phyloP scores from a whole-genome alignment of 2,888 invertebrate genomes.

The Standfussiana lucernea region DNA sequence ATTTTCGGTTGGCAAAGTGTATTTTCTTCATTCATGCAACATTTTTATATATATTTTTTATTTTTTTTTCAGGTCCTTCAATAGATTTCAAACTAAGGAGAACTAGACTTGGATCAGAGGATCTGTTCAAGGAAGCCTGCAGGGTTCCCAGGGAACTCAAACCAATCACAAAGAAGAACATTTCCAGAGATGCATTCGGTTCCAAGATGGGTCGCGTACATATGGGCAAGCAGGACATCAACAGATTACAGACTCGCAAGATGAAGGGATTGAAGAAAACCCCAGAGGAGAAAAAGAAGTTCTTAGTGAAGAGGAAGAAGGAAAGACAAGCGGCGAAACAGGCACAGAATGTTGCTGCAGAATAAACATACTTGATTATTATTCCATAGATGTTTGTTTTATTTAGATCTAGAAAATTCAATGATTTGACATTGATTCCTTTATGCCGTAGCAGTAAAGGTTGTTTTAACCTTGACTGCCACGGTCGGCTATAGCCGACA shows the following conservation, averaged over 20 bases:
- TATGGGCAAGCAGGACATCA: slow-evolving; percentile 96
- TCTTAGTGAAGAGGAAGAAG: slow-evolving; percentile 89
- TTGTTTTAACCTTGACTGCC: too few species aligned
- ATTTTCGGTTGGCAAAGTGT: neutral
- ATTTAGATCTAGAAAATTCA: neutral
- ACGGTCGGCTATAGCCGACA: too few species aligned
- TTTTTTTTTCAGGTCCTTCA: slow-evolving; percentile 93
- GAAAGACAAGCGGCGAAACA: slow-evolving; percentile 78
- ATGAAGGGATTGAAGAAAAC: slow-evolving; percentile 96
- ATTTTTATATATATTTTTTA: neutral
- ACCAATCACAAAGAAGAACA: slow-evolving; percentile 97
- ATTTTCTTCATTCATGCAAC: neutral
- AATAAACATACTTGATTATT: slow-evolving; percentile 70
- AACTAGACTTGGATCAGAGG: slow-evolving; percentile 96
- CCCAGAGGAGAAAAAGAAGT: slow-evolving; percentile 92
- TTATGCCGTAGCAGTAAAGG: neutral
- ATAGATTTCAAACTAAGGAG: slow-evolving; percentile 96
- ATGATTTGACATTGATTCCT: neutral
- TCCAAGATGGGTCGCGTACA: slow-evolving; percentile 97
- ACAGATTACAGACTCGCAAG: slow-evolving; percentile 96
- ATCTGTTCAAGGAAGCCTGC: slow-evolving; percentile 95
- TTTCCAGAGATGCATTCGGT: slow-evolving; percentile 96
- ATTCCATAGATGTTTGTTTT: slow-evolving; percentile 69
- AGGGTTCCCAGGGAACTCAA: slow-evolving; percentile 95
- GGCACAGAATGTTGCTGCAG: slow-evolving; percentile 66